Evolutionary conservation across 2,797 vertebrate species (phyloP), one percentile per base, ranked within the genome.

Genomic region (Platyrinchus mystaceus): DNA sequence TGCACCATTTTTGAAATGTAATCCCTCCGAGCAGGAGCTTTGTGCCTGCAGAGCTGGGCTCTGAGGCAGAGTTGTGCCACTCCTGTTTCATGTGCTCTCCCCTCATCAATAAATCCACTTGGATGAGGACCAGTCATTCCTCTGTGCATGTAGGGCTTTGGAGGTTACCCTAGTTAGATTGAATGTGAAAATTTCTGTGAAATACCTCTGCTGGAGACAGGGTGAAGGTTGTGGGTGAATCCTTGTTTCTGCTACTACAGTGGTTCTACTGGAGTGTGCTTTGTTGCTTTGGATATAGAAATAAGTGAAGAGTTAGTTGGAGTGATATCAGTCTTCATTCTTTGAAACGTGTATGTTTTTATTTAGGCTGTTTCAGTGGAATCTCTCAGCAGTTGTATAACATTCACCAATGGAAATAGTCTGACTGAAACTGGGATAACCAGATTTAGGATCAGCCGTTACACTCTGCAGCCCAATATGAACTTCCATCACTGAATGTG

Each of bases 201-300:
- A 71, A 68, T 80, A 52, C 14, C 44, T 71, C 26, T 64, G 12
- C n/a, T 36, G 59, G 75, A 59, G n/a, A 20, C 5, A 22, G 37
- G 32, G 12, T 30, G 23, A 37, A 24, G 8, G 8, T 46, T 46
- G 37, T n/a, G 52, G 46, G 52, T 32, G 60, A 43, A 18, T 37
- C 15, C 1, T 0, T 27, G 14, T 46, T 73, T 56, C 62, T 85
- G 71, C 60, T 82, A 6, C 64, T 58, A 4, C 39, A 27, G 59
- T 1, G 0, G 18, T 91, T 73, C 36, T 46, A 15, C 55, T 34
- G 8, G 50, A 64, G 17, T 1, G 0, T 34, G 13, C 27, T 56
- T 28, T 41, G n/a, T 43, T 69, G 36, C 50, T 82, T n/a, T 69
- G 66, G 78, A 64, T 69, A 66, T 21, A 74, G 56, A 69, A 77